These are phyloP conservation scores for Ancistrus triradiatus DNA, from an alignment of 2,113 vertebrate genomes.

Conservation along the genomic window DNA sequence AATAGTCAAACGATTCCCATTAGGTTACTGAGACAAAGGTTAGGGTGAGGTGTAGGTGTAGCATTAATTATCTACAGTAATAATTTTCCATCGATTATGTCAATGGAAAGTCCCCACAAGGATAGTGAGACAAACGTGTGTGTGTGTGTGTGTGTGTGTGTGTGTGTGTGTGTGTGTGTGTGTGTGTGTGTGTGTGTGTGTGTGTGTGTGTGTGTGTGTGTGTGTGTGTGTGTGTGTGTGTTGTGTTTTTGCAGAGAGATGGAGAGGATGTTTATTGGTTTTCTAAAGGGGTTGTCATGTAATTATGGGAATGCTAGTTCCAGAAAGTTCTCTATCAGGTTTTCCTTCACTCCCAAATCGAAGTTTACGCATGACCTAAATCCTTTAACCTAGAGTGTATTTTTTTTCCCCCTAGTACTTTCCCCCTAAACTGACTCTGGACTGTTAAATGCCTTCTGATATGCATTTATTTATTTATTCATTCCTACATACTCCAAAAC, in stretches of 20 bases:
- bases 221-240: too few relatives aligned
- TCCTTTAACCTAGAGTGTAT: slow-evolving; percentile 74
- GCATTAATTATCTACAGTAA: too few relatives aligned
- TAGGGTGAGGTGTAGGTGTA: too few relatives aligned
- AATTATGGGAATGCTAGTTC: slow-evolving; percentile 16
- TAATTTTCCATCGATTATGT: too few relatives aligned
- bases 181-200: neutral
- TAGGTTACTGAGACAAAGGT: too few relatives aligned
- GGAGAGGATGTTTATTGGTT: too few relatives aligned
- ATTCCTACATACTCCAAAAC: too few relatives aligned
- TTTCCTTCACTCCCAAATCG: slow-evolving; percentile 55
- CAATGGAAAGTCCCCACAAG: too few relatives aligned
- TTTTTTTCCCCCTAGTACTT: neutral
- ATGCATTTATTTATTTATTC: slow-evolving; percentile 15
- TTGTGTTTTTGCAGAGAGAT: too few relatives aligned
- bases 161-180: neutral
- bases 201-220: slow-evolving; percentile 39
- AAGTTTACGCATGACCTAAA: slow-evolving; percentile 75
- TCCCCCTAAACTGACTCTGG: neutral
- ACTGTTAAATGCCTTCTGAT: slow-evolving; percentile 49
- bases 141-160: slow-evolving; percentile 22
- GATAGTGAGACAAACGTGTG: slow-evolving; percentile 1
- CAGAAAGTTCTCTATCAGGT: slow-evolving; percentile 62
- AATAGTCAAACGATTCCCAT: too few relatives aligned
- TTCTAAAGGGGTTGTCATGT: neutral